A percentile compares a stretch with the other conserved stretches of the same genome.
These are phyloP conservation scores for Drosophila nr. medialis DNA, from an alignment of 2,888 invertebrate species.

Conservation along the genomic window DNA sequence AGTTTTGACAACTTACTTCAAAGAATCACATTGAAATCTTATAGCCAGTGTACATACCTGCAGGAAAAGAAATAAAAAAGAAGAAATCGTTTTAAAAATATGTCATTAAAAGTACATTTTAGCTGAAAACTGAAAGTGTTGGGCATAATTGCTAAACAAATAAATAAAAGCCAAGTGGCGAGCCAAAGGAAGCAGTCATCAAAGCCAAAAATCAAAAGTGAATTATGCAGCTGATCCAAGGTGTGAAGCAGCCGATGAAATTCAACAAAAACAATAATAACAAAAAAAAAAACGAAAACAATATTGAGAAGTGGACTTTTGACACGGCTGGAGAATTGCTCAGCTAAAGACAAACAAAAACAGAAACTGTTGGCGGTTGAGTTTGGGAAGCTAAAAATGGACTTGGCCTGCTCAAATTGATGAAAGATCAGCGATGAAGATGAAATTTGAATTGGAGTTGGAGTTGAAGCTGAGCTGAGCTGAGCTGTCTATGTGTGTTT, in stretches of 20 bases:
- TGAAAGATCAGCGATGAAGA: constrained; percentile 21
- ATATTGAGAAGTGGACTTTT: constrained; percentile 41
- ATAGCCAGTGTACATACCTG: constrained; percentile 50
- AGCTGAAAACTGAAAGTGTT: constrained; percentile 49
- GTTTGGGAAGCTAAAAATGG: constrained; percentile 13
- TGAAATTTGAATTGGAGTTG: neutral
- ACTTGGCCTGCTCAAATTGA: constrained; percentile 33
- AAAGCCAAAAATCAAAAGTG: constrained; percentile 46
- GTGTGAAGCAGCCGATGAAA: constrained; percentile 35
- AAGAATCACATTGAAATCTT: neutral
- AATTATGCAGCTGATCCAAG: constrained; percentile 46
- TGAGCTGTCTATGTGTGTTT: constrained; percentile 49
- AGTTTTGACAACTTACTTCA: constrained; percentile 27
- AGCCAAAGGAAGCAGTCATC: constrained; percentile 46
- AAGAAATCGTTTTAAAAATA: constrained; percentile 27
- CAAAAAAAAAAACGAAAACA: constrained; percentile 2
- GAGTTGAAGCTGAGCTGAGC: neutral
- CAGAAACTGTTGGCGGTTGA: constrained; percentile 36
- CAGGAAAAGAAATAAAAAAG: constrained; percentile 24
- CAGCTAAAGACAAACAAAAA: constrained; percentile 50
- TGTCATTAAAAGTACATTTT: constrained; percentile 56
- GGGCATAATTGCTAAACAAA: constrained; percentile 63
- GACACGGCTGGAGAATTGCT: constrained; percentile 43
- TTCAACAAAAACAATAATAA: constrained; percentile 23
- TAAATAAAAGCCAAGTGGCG: constrained; percentile 46